phyloP scores from a whole-genome alignment of 2,888 invertebrate species.

The Anorthoa munda region DNA sequence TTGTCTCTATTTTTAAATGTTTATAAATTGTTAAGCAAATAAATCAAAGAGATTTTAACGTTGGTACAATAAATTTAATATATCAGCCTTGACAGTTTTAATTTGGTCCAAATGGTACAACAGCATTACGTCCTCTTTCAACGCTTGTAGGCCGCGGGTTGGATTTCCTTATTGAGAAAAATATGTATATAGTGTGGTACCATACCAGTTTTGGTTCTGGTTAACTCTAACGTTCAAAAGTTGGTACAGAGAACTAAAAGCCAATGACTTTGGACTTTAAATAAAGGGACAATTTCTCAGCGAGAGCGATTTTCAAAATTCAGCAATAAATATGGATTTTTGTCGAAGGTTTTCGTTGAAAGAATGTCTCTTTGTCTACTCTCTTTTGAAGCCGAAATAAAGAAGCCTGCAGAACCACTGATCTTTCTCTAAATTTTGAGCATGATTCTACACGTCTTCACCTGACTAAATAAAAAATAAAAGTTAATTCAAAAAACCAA shows the following conservation, averaged over 20 bases:
- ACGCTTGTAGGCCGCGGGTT: background rate
- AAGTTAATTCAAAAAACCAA: no score
- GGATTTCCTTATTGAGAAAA: background rate
- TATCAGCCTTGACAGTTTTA: background rate
- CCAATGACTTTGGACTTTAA: background rate
- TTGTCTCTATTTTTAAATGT: no score
- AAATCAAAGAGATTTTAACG: background rate
- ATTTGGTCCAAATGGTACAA: background rate
- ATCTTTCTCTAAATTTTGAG: no score
- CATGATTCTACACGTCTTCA: no score
- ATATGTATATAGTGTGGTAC: background rate
- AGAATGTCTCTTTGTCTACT: no score
- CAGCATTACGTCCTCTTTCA: constrained; percentile 10
- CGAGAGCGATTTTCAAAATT: no score
- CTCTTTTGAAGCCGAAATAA: no score
- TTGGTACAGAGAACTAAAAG: background rate
- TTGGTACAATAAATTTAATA: background rate
- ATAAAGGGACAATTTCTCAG: no score
- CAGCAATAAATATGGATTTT: no score
- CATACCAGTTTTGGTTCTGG: background rate
- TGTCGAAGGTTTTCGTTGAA: no score
- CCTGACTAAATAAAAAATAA: no score
- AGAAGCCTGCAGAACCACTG: no score
- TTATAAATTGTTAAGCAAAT: background rate
- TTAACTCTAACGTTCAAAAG: background rate